Percentiles rank a stretch among this genome's conserved stretches.
Evolutionary conservation across 2,113 vertebrate species (phyloP).

Genomic region (Hydropotes inermis): DNA sequence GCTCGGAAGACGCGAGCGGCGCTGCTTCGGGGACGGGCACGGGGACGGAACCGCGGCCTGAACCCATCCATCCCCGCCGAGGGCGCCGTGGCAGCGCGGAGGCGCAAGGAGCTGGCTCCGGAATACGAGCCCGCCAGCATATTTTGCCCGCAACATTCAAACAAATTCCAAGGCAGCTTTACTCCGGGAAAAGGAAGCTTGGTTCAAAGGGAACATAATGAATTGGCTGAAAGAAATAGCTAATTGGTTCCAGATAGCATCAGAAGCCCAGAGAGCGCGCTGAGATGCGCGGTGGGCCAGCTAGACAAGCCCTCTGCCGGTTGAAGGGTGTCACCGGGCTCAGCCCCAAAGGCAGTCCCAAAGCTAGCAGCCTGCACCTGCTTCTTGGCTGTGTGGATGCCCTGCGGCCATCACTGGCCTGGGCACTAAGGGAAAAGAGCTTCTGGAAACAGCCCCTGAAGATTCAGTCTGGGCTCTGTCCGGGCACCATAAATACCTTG

Average conservation of each 20-base stretch:
- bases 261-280: not conserved
- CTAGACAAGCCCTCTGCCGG: not conserved
- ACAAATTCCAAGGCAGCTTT: constrained; percentile 64
- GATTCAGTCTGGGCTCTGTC: not conserved
- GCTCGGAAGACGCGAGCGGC: not conserved
- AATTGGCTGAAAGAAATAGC: constrained; percentile 51
- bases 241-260: constrained; percentile 50
- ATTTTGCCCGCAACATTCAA: constrained; percentile 3
- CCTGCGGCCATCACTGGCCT: not conserved
- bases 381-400: not conserved
- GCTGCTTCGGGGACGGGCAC: not conserved
- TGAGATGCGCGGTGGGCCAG: not conserved
- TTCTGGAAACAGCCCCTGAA: not conserved
- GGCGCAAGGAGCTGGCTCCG: constrained; percentile 14
- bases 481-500: not conserved
- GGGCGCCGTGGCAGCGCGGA: constrained; percentile 34
- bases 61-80: not conserved
- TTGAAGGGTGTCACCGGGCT: not conserved
- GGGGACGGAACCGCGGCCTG: not conserved
- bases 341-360: not conserved
- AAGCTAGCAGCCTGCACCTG: not conserved
- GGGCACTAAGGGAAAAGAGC: not conserved
- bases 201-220: constrained; percentile 59
- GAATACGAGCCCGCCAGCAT: constrained; percentile 29
- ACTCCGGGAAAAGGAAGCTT: constrained; percentile 40